phyloP scores from a whole-genome alignment of 2,888 invertebrate species.

The Scaptomyza cyrtandrae region DNA sequence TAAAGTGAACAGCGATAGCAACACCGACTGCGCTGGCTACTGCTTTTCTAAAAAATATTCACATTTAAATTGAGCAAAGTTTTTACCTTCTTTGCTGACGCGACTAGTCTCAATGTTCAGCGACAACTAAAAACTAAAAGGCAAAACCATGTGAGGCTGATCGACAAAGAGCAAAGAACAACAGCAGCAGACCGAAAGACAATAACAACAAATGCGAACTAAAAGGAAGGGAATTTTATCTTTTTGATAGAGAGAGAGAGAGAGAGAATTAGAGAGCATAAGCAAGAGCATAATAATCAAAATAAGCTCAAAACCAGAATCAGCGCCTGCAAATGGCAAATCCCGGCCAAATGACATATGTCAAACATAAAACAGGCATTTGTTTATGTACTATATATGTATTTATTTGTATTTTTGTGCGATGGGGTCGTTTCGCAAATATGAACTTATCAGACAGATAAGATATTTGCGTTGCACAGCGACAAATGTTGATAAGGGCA shows the following conservation, averaged over 20 bases:
- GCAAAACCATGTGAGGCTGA: conserved; percentile 44
- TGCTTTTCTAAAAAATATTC: conserved; percentile 27
- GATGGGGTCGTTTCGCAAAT: conserved; percentile 2
- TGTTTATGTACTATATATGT: neutral
- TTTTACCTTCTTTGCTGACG: conserved; percentile 56
- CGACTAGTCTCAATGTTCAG: conserved; percentile 68
- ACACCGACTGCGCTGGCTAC: conserved; percentile 9
- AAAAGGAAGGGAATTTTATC: conserved; percentile 40
- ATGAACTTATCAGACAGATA: conserved; percentile 50
- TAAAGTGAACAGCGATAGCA: conserved; percentile 8
- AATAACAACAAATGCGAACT: conserved; percentile 31
- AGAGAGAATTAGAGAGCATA: conserved; percentile 8
- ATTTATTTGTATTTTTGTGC: neutral
- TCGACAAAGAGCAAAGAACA: conserved; percentile 42
- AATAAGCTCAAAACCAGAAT: conserved; percentile 23
- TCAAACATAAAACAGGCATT: conserved; percentile 10
- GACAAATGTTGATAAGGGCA: conserved; percentile 44
- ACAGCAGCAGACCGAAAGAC: conserved; percentile 21
- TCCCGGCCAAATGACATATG: conserved; percentile 39
- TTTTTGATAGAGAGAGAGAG: conserved; percentile 21
- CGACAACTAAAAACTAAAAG: conserved; percentile 59
- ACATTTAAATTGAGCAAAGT: conserved; percentile 21
- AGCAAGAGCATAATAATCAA: conserved; percentile 13
- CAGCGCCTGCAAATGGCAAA: conserved; percentile 20
- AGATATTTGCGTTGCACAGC: conserved; percentile 46